Conservation (phyloP, 2,113 vertebrate species). For the Morone saxatilis region DNA sequence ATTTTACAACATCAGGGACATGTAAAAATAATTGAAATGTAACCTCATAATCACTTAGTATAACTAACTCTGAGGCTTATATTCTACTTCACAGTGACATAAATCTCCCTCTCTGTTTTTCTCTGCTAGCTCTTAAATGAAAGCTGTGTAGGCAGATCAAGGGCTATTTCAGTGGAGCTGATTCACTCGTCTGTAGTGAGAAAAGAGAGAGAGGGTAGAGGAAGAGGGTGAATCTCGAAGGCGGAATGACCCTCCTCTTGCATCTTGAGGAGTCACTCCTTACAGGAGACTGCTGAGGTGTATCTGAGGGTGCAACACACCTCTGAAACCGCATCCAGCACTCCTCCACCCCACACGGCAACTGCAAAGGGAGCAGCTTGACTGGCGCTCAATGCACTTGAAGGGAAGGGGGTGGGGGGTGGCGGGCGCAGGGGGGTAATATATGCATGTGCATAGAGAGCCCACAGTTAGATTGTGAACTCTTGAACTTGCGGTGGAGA, state of each 20-base stretch:
- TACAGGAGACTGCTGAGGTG: slow-evolving; percentile 6
- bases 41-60: slow-evolving; percentile 51
- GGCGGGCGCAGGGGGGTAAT: neutral
- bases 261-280: slow-evolving; percentile 42
- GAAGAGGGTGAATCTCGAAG: slow-evolving; percentile 33
- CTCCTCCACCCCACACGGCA: slow-evolving; percentile 4
- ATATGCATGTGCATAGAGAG: slow-evolving; percentile 20
- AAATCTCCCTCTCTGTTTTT: slow-evolving; percentile 48
- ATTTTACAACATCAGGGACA: slow-evolving; percentile 55
- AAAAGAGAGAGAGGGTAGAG: slow-evolving; percentile 10
- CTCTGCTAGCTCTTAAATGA: slow-evolving; percentile 45
- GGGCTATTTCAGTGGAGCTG: slow-evolving; percentile 62
- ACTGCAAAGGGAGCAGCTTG: neutral
- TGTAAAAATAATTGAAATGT: slow-evolving; percentile 65
- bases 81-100: slow-evolving; percentile 40
- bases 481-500: slow-evolving; percentile 56
- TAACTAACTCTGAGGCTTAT: slow-evolving; percentile 45
- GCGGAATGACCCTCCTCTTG: slow-evolving; percentile 46
- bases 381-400: neutral
- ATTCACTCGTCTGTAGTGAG: slow-evolving; percentile 62
- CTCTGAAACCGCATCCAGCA: neutral
- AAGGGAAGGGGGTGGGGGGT: neutral
- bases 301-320: slow-evolving; percentile 8
- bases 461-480: slow-evolving; percentile 61
- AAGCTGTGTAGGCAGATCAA: slow-evolving; percentile 69